Evolutionary conservation across 2,888 invertebrate genomes (phyloP), one percentile per base, ranked within the genome.

Genomic region (Cinara cedri): DNA sequence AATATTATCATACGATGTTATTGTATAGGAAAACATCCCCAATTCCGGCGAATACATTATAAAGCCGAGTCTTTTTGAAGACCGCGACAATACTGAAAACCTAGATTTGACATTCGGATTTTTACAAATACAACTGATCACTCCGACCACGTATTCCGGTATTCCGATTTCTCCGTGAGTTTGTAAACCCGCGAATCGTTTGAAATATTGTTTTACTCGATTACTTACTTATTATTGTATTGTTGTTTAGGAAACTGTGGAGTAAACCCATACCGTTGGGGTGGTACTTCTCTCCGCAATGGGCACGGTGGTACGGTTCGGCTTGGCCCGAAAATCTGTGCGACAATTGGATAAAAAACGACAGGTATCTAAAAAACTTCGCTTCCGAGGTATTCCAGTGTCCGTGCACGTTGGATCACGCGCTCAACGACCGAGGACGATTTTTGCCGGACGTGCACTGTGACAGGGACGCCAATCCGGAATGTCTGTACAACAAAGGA

Each of bases 251-350:
- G 0, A 88, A 93, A 0, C 88, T 97, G 14, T 97, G 97, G 97
- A 95, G 95, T 84, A 90, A 92, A 81, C 96, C 97, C 0, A 93
- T 97, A 82, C 97, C 97, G 1, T 87, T 97, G 14, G 95, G 89
- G 1, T 97, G 97, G 97, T 97, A 97, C 85, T 96, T 96, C 85
- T 90, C 90, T 0, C 91, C 92, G 0, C 96, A 96, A 86, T 97
- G 97, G 97, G 91, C 93, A 85, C 87, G 90, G 21, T 85, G 90
- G 68, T 90, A 93, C 83, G 98, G 98, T 0, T 85, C 86, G 8
- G 89, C 91, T 81, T 98, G 98, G 98, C 89, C 95, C 0, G 89
- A 91, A 81, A 87, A 89, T 6, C 88, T 95, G 84, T 98, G 98
- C 86, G 92, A 95, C 85, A 91, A 92, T 83, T 98, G 98, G 98